Base-by-base conservation (phyloP, 2,888 invertebrate species). In the Alloplasta piceator region DNA sequence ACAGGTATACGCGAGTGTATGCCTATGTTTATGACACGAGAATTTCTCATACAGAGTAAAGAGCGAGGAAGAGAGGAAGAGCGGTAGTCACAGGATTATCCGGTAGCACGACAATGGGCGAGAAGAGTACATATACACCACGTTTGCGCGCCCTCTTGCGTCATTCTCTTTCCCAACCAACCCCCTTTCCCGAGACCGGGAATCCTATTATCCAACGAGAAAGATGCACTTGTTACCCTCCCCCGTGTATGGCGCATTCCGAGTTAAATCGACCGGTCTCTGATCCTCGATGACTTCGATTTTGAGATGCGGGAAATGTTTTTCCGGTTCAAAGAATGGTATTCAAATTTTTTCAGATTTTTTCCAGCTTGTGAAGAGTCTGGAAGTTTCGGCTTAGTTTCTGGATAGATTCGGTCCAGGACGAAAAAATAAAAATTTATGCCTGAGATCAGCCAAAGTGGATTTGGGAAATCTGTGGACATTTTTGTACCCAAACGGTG, bases 51-150 rank as follows among this genome's bases (percentile, higher is more conserved):
- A 12, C 60, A 26, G 43, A 52, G 63, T 39, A 60, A 41, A 16
- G 46, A 58, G 60, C 48, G 67, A 67, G 68, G 68, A 76, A 55
- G 61, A 55, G 16, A 39, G 46, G 61, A n/a, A 55, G 36, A 14
- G 46, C 39, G 60, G 70, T 64, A 77, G 56, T 76, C 56, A 43
- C 12, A 48, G 64, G 64, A 77, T 77, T 64, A 77, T 64, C 64
- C 56, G 56, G 63, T 56, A 39, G 76, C 68, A 64, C 70, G 76
- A 71, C 64, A 77, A 77, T 64, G 50, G 64, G 64, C 56, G 70
- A 77, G 63, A 36, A 67, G 60, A 58, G 60, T 61, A 4, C 9
- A 61, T 14, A 9, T 5, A 12, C 14, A 56, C 10, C 6, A 10
- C 4, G 9, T 56, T 43, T 41, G 60, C 58, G 48, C 60, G 50